phyloP scores from a whole-genome alignment of 2,113 vertebrate species.

The Arothron firmamentum region DNA sequence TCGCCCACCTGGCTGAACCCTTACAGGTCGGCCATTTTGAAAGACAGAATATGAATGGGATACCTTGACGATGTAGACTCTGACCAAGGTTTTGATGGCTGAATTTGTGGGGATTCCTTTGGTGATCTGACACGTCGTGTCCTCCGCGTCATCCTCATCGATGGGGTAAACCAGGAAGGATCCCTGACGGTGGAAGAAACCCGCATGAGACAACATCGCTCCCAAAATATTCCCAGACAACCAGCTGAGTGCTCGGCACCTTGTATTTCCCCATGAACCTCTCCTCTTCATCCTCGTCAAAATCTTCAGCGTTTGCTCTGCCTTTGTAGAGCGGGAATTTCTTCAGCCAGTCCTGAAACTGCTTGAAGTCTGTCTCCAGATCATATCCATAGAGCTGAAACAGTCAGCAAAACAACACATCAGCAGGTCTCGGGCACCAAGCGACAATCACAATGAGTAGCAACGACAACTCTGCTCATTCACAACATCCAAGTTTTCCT shows the following conservation, averaged over 20 bases:
- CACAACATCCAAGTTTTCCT: no score
- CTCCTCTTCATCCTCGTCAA: slow-evolving; percentile 79
- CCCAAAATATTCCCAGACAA: background rate
- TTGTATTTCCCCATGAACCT: slow-evolving; percentile 91
- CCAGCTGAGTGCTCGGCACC: slow-evolving; percentile 60
- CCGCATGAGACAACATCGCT: no score
- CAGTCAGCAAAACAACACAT: slow-evolving; percentile 23
- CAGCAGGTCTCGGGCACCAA: background rate
- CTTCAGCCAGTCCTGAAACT: slow-evolving; percentile 91
- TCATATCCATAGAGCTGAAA: slow-evolving; percentile 82
- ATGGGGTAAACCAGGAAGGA: slow-evolving; percentile 88
- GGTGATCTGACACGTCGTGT: slow-evolving; percentile 75
- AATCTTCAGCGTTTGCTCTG: slow-evolving; percentile 76
- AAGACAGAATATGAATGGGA: background rate
- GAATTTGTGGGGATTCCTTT: slow-evolving; percentile 84
- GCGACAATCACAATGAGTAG: no score
- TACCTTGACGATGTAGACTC: slow-evolving; percentile 90
- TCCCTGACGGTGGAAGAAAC: slow-evolving; percentile 68
- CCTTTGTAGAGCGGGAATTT: slow-evolving; percentile 84
- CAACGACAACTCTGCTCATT: no score
- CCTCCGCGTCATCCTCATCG: slow-evolving; percentile 64
- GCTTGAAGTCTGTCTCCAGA: slow-evolving; percentile 85
- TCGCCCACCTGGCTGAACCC: no score
- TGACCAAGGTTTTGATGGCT: slow-evolving; percentile 85
- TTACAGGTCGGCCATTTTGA: background rate